Conservation (phyloP, 2,888 invertebrate species). For the Sarcophaga subvicina region DNA sequence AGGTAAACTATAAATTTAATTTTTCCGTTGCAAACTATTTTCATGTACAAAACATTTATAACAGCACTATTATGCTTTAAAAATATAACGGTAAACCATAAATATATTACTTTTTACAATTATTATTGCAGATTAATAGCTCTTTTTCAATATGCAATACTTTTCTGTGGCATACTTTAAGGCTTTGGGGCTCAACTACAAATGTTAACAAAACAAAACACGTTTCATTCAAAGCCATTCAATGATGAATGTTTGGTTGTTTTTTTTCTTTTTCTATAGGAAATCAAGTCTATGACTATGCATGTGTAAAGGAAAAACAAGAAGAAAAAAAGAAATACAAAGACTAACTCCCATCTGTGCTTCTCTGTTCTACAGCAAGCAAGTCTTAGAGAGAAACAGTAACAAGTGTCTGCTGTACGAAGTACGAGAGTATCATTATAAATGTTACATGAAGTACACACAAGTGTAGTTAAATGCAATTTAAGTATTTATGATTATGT, state of each 20-base stretch:
- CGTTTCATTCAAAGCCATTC: background rate
- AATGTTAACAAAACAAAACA: background rate
- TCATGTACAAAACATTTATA: no score
- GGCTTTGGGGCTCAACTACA: background rate
- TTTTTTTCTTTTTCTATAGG: background rate
- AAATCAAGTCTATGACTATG: background rate
- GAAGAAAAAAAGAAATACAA: no score
- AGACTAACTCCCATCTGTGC: no score
- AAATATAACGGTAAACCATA: no score
- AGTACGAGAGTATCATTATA: background rate
- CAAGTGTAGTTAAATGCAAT: conserved; percentile 45
- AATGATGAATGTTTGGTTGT: background rate
- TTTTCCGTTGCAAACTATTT: no score
- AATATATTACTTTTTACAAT: no score
- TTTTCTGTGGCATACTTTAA: conserved; percentile 6
- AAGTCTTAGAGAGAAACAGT: background rate
- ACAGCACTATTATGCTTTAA: no score
- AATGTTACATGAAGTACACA: background rate
- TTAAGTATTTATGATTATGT: conserved; percentile 41
- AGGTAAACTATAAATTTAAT: no score
- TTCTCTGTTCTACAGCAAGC: no score
- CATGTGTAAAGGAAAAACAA: no score
- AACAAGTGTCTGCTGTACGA: background rate
- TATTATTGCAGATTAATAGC: background rate
- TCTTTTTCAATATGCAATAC: background rate